phyloP scores from a whole-genome alignment of 1,140 invertebrate genomes.

The Homarus americanus region DNA sequence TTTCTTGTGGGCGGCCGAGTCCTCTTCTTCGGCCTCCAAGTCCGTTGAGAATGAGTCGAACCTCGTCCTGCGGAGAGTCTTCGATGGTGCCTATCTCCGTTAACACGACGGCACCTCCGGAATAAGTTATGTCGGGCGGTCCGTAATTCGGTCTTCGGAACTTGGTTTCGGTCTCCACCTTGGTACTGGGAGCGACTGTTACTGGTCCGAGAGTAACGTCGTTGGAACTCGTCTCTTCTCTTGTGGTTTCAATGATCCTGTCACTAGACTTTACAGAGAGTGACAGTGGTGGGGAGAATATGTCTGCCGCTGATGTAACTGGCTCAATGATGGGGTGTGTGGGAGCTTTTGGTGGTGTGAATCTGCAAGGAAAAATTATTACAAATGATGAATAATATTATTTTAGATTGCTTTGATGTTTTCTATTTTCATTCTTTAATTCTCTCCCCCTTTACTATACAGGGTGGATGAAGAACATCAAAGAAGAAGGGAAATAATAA shows the following conservation, averaged over 20 bases:
- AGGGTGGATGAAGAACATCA: no score
- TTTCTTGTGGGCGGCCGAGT: constrained; percentile 31
- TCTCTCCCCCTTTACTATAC: no score
- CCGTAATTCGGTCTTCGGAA: constrained; percentile 32
- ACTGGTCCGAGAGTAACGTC: constrained; percentile 3
- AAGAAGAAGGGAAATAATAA: no score
- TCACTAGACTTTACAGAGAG: constrained; percentile 13
- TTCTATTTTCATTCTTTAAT: neutral
- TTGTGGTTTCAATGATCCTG: neutral
- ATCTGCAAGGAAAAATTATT: constrained; percentile 16
- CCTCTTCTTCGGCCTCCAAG: constrained; percentile 58
- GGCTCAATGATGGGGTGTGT: constrained; percentile 34
- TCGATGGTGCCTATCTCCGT: constrained; percentile 59
- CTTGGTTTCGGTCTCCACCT: constrained; percentile 23
- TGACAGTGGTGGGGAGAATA: constrained; percentile 55
- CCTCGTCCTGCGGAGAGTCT: constrained; percentile 42
- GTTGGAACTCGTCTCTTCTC: neutral
- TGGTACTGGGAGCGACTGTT: neutral
- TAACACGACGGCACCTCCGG: constrained; percentile 41
- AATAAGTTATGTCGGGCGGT: constrained; percentile 22
- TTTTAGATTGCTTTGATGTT: neutral
- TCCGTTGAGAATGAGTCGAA: constrained; percentile 37
- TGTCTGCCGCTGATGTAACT: neutral
- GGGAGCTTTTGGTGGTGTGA: constrained; percentile 15
- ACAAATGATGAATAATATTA: neutral